Base-by-base conservation (phyloP, 2,797 vertebrate species). In the Pantherophis vulpinus region DNA sequence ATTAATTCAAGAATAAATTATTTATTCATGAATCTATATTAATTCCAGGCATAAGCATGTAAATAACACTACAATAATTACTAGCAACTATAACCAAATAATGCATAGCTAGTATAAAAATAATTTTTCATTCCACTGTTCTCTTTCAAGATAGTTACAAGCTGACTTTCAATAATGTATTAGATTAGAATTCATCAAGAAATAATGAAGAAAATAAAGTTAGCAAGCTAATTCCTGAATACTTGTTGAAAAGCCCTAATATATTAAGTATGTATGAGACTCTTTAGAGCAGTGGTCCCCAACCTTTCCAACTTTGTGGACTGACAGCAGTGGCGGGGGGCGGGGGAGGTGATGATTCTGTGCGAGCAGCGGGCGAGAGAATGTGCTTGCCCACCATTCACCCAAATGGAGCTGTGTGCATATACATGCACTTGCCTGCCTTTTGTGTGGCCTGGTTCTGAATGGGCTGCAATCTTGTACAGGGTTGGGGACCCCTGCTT, bases 311-410 rank as follows among this genome's bases (percentile, higher is more conserved):
- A 25, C 60, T 27, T 61, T 61, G 60, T 61, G 3, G 25, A 63
- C 10, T 63, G 25, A 10, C 61, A 4, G 9, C 25, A 25, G 60
- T 1, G 10, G 10, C 0, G 2, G 0, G 1, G 10, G 60, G 2
- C 23, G 59, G 2, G 23, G 0, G 8, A 1, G 23, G 59, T 6
- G 9, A 11, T 11, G 61, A 20, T 29, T 63, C 10, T 25, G 27
- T 11, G 1, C 6, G 0, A 63, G 27, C 20, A 10, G 23, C 0
- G 2, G 60, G 61, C 3, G 0, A 29, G 27, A 10, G 11, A 10
- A 29, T 0, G 25, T 61, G 61, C 61, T 63, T 63, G 10, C 27
- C 27, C 61, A 63, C 61, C 61, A 63, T 12, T 63, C 10, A 29
- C 4, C 1, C 61, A 63, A 63, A 10, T 29, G 61, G 10, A 63